Evolutionary conservation across 2,797 vertebrate species (phyloP).

Genomic region (Hyperoplus immaculatus): DNA sequence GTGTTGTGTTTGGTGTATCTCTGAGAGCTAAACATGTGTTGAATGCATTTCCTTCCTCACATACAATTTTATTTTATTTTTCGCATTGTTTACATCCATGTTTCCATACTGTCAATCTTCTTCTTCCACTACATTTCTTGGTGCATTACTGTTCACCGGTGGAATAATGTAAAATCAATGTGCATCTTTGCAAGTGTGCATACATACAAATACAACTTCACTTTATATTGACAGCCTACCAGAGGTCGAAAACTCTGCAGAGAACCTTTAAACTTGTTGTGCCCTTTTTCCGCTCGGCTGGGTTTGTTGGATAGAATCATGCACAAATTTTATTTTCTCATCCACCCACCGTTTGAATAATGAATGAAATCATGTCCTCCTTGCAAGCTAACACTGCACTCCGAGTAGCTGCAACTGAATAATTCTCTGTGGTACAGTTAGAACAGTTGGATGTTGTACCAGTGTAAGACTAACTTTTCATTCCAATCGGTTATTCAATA

Average conservation of each 20-base stretch:
- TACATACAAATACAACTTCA: not conserved
- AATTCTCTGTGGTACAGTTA: conserved; percentile 18
- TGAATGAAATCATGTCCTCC: not conserved
- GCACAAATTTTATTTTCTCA: not conserved
- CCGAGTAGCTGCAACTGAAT: conserved; percentile 29
- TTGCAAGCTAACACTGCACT: not conserved
- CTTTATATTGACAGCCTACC: not conserved
- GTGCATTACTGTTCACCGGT: not conserved
- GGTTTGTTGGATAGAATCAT: not conserved
- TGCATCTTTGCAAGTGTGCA: not conserved
- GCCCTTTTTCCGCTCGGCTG: not conserved
- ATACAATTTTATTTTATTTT: not conserved
- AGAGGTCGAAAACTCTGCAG: not conserved
- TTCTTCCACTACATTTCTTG: not conserved
- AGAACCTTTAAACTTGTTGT: not conserved
- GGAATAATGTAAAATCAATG: not conserved
- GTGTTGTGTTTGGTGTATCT: not conserved
- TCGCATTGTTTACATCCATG: no score
- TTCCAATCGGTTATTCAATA: conserved; percentile 57
- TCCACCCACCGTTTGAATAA: not conserved
- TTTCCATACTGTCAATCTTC: not conserved
- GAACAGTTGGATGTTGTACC: conserved; percentile 30
- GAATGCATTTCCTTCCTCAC: not conserved
- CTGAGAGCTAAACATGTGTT: not conserved
- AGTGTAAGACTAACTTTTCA: conserved; percentile 35